Percentiles rank a stretch among this genome's conserved stretches.
Conservation (phyloP, 2,888 invertebrate genomes). For the Pseudococcus jackbeardsleyi region DNA sequence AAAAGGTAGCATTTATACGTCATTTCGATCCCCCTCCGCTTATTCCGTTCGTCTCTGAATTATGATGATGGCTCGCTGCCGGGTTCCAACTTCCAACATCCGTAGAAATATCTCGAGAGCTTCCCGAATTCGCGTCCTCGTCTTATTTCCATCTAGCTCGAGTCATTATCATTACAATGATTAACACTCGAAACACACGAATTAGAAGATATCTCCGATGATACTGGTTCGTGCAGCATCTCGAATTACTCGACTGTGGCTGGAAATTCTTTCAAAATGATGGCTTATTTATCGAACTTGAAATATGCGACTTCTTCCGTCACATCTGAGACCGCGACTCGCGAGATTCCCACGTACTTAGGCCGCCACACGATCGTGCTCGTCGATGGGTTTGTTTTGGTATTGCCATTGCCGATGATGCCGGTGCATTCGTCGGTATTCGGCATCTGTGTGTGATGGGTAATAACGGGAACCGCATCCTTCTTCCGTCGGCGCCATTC, state of each 20-base stretch:
- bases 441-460: background rate
- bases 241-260: background rate
- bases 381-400: background rate
- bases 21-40: background rate
- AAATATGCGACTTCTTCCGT: conserved; percentile 31
- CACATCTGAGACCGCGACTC: too few species aligned
- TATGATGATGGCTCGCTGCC: background rate
- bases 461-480: background rate
- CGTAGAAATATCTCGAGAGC: conserved; percentile 3
- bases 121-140: conserved; percentile 20
- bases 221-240: conserved; percentile 17
- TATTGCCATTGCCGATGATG: background rate
- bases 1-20: conserved; percentile 17
- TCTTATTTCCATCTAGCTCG: background rate
- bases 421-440: background rate
- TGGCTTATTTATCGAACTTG: conserved; percentile 18
- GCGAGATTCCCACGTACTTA: background rate
- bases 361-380: too few species aligned
- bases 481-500: conserved; percentile 1
- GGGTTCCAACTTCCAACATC: background rate
- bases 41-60: background rate
- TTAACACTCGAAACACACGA: background rate
- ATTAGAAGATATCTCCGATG: background rate
- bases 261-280: conserved; percentile 2
- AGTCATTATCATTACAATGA: background rate